These are phyloP conservation scores for Metopolophium dirhodum DNA, from an alignment of 1,140 invertebrate species.

Conservation along the genomic window DNA sequence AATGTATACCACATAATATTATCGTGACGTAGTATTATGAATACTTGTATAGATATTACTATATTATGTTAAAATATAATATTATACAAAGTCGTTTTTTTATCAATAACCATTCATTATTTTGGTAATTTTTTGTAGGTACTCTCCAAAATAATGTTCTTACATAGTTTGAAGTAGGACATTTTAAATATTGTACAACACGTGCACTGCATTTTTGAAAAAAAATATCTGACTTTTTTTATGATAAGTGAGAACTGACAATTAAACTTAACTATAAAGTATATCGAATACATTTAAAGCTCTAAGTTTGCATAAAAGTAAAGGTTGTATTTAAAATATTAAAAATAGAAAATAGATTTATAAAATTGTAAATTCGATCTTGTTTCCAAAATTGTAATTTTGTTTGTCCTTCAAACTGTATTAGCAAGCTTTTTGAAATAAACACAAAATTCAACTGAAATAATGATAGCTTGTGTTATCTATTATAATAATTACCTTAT, in stretches of 20 bases:
- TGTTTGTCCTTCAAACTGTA: background rate
- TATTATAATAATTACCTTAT: background rate
- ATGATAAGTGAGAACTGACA: background rate
- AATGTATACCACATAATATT: background rate
- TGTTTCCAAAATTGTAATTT: background rate
- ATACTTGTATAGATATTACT: background rate
- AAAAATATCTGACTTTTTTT: background rate
- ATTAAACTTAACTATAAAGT: background rate
- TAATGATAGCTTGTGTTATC: background rate
- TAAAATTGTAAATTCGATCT: background rate
- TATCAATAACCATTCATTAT: too few species aligned
- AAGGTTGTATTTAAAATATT: background rate
- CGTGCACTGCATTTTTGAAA: too few species aligned
- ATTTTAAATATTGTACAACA: too few species aligned
- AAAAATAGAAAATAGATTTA: background rate
- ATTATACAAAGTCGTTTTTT: background rate
- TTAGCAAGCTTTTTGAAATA: background rate
- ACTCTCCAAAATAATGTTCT: background rate
- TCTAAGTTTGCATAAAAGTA: background rate
- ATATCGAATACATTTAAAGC: background rate
- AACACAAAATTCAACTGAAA: background rate
- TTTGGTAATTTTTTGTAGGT: too few species aligned
- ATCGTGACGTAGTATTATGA: background rate
- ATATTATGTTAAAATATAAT: background rate
- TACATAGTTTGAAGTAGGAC: background rate